Percentiles rank a stretch among this genome's conserved stretches.
These are phyloP conservation scores for Hydrozoanthus gracilis DNA, from an alignment of 92 coral and sea anemone genomes.

Conservation along the genomic window DNA sequence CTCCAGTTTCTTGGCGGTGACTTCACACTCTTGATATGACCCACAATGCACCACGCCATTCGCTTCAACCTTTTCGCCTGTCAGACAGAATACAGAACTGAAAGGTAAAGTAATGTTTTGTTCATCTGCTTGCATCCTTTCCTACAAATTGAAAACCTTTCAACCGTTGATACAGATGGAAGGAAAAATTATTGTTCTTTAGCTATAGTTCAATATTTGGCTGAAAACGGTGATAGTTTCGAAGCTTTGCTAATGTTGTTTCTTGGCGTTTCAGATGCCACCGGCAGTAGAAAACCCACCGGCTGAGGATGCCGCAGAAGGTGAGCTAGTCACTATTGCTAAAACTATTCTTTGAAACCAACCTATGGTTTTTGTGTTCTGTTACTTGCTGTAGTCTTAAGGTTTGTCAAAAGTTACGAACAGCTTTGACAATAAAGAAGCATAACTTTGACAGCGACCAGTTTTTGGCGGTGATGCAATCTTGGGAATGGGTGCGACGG, in stretches of 20 bases:
- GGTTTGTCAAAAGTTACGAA: neutral
- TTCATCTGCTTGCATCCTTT: slow-evolving; percentile 72
- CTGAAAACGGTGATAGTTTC: neutral
- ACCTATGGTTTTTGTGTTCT: neutral
- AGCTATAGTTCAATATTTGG: slow-evolving; percentile 2
- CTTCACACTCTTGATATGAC: neutral
- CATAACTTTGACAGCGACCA: neutral
- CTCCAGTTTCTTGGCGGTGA: neutral
- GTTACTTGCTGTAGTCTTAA: neutral
- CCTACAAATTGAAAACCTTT: neutral
- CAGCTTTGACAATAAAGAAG: neutral
- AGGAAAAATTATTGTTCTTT: slow-evolving; percentile 5
- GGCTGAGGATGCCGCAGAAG: slow-evolving; percentile 83
- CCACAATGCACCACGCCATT: slow-evolving; percentile 27
- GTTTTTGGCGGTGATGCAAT: slow-evolving; percentile 62
- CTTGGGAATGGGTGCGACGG: slow-evolving; percentile 7
- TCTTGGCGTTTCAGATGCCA: slow-evolving; percentile 79
- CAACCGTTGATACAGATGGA: neutral
- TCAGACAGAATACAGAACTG: neutral
- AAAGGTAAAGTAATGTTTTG: neutral
- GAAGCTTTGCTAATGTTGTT: slow-evolving; percentile 11
- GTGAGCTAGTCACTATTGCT: slow-evolving; percentile 42
- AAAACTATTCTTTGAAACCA: neutral
- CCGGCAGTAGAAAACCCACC: slow-evolving; percentile 99
- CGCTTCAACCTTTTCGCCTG: slow-evolving; percentile 39